Percentiles rank a stretch among this genome's conserved stretches.
Conservation (phyloP, 2,113 vertebrate species). For the Cheilinus undulatus region DNA sequence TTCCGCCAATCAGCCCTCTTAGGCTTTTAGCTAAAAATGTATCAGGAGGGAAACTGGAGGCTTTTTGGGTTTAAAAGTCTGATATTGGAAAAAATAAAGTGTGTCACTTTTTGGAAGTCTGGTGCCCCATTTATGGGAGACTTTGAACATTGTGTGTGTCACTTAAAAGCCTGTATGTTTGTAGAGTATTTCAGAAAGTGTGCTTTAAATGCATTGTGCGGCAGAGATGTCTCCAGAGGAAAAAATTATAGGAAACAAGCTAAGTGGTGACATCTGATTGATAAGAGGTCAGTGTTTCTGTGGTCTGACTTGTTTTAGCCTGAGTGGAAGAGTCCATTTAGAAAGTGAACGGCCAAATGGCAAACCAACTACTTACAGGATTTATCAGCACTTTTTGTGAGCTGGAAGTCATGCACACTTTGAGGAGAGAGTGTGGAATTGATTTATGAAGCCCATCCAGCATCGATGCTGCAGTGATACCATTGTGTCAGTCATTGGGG, state of each 20-base stretch:
- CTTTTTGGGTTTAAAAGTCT: slow-evolving; percentile 38
- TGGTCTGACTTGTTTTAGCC: slow-evolving; percentile 15
- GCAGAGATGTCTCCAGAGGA: slow-evolving; percentile 16
- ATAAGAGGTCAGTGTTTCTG: slow-evolving; percentile 25
- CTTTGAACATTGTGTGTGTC: neutral
- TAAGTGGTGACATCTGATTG: slow-evolving; percentile 46
- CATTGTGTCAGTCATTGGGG: slow-evolving; percentile 40
- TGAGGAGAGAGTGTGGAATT: slow-evolving; percentile 15
- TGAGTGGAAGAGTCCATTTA: slow-evolving; percentile 54
- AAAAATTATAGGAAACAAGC: slow-evolving; percentile 41
- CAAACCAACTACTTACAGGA: slow-evolving; percentile 29
- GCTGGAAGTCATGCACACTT: slow-evolving; percentile 29
- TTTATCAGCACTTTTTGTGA: slow-evolving; percentile 41
- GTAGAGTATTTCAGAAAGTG: neutral
- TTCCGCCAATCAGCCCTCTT: slow-evolving; percentile 55
- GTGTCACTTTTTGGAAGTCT: slow-evolving; percentile 43
- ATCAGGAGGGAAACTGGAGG: slow-evolving; percentile 36
- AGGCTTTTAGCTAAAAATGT: slow-evolving; percentile 62
- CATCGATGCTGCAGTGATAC: slow-evolving; percentile 18
- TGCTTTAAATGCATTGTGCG: slow-evolving; percentile 8
- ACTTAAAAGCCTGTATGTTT: neutral
- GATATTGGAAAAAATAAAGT: slow-evolving; percentile 33
- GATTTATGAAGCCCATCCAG: slow-evolving; percentile 33
- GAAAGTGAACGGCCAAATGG: slow-evolving; percentile 31
- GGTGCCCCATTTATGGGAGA: slow-evolving; percentile 53